These are phyloP conservation scores for Barypeithes pellucidus DNA, from an alignment of 2,888 invertebrate species.

Conservation along the genomic window DNA sequence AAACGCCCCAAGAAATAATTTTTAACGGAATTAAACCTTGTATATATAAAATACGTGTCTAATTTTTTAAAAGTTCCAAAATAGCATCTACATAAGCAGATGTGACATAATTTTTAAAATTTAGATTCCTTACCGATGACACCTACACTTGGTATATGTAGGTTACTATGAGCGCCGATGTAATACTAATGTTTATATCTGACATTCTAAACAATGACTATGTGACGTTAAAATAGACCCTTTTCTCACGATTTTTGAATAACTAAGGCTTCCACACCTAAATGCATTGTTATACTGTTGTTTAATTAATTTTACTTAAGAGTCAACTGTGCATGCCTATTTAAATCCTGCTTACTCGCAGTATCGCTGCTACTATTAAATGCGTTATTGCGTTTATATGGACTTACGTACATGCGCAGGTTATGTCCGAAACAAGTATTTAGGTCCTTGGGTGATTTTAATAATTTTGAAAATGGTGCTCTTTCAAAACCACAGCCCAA, in stretches of 20 bases:
- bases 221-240: slow-evolving; percentile 25
- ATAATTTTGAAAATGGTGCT: too few relatives aligned
- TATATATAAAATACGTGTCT: too few relatives aligned
- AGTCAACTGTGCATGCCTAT: too few relatives aligned
- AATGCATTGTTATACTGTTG: neutral
- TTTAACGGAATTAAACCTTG: too few relatives aligned
- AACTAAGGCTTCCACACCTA: slow-evolving; percentile 34
- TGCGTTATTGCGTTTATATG: too few relatives aligned
- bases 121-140: slow-evolving; percentile 27
- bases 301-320: neutral
- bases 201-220: slow-evolving; percentile 38
- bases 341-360: too few relatives aligned
- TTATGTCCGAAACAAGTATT: too few relatives aligned
- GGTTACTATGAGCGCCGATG: slow-evolving; percentile 38
- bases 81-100: slow-evolving; percentile 3
- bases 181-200: slow-evolving; percentile 39
- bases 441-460: too few relatives aligned
- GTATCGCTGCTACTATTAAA: too few relatives aligned
- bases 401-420: too few relatives aligned
- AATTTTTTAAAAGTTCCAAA: neutral
- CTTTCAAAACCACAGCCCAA: too few relatives aligned
- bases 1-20: too few relatives aligned
- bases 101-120: slow-evolving; percentile 39
- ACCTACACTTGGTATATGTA: slow-evolving; percentile 34
- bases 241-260: slow-evolving; percentile 44